A percentile compares a stretch with the other conserved stretches of the same genome.
Conservation (phyloP, 2,888 invertebrate genomes). For the Melanotus villosus region DNA sequence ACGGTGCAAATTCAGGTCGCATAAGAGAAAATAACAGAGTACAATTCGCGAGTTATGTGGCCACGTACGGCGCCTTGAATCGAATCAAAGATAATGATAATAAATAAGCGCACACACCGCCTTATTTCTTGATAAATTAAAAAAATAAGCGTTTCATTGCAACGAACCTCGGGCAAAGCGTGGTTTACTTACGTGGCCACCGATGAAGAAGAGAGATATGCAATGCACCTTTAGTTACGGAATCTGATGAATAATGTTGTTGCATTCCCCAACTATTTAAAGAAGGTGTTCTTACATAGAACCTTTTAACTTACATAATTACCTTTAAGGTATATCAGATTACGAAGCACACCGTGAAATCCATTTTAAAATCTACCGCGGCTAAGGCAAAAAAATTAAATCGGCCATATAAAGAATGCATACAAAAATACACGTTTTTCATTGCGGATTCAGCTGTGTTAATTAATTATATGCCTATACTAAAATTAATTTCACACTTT, state of each 20-base stretch:
- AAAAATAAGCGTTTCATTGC: conserved; percentile 39
- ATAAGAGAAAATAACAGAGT: conserved; percentile 26
- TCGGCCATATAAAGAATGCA: too few species aligned
- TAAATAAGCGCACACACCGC: conserved; percentile 46
- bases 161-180: conserved; percentile 40
- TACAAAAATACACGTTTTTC: too few species aligned
- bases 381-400: too few species aligned
- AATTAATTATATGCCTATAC: too few species aligned
- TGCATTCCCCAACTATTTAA: conserved; percentile 6
- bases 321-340: background rate
- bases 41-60: conserved; percentile 15
- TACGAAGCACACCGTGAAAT: too few species aligned
- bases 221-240: conserved; percentile 6
- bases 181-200: conserved; percentile 32
- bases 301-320: background rate
- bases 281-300: conserved; percentile 11
- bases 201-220: conserved; percentile 16
- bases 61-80: conserved; percentile 44
- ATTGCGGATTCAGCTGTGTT: too few species aligned
- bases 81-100: conserved; percentile 49
- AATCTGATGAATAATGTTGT: conserved; percentile 17
- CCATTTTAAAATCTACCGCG: too few species aligned
- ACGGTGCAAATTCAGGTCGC: conserved; percentile 1
- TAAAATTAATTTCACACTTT: too few species aligned
- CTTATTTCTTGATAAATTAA: conserved; percentile 34